phyloP scores from a whole-genome alignment of 2,113 vertebrate species.

The Colius striatus region DNA sequence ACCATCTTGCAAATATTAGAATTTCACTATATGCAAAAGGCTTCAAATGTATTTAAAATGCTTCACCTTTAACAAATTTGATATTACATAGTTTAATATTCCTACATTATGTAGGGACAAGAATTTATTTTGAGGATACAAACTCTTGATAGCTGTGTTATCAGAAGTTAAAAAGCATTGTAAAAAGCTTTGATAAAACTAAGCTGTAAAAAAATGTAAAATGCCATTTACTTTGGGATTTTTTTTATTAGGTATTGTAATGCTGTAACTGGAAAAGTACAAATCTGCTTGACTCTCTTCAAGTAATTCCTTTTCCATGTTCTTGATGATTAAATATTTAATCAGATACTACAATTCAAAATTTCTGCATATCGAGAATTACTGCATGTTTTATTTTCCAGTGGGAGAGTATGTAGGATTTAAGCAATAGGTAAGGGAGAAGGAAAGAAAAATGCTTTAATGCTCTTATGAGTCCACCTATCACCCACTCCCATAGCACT shows the following conservation, averaged over 20 bases:
- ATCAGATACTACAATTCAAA: slow-evolving; percentile 8
- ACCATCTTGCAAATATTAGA: not conserved
- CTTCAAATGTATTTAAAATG: not conserved
- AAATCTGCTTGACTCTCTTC: slow-evolving; percentile 21
- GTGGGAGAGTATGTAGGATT: not conserved
- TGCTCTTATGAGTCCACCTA: not conserved
- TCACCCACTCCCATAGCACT: not conserved
- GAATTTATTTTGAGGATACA: not conserved
- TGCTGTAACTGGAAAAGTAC: not conserved
- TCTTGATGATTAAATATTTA: slow-evolving; percentile 46
- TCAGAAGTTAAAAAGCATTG: not conserved
- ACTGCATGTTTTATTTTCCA: slow-evolving; percentile 12
- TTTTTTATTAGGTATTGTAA: not conserved
- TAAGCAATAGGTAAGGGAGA: slow-evolving; percentile 12
- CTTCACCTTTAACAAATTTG: not conserved
- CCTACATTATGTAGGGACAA: not conserved
- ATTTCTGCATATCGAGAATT: slow-evolving; percentile 1
- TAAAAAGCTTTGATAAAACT: not conserved
- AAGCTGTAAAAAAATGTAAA: not conserved
- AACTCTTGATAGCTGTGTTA: not conserved
- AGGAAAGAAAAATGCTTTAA: slow-evolving; percentile 22
- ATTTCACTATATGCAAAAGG: not conserved
- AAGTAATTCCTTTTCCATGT: not conserved
- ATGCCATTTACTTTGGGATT: not conserved
- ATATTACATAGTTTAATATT: not conserved